phyloP scores from a whole-genome alignment of 2,888 invertebrate genomes.

The Eupithecia vulgata region DNA sequence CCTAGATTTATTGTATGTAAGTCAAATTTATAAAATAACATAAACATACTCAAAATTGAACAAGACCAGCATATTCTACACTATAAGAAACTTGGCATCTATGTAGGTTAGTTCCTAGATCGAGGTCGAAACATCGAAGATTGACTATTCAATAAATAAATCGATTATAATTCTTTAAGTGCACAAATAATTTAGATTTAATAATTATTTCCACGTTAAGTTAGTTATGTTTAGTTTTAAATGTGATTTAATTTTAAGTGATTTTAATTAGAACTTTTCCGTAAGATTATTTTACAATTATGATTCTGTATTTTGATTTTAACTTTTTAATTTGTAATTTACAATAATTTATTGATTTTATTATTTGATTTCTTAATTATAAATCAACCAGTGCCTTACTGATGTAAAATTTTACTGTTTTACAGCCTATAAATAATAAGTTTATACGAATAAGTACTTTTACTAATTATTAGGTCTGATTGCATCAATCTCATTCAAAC shows the following conservation, averaged over 20 bases:
- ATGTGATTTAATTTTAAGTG: constrained; percentile 52
- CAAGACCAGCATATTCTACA: constrained; percentile 10
- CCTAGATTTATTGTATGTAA: not conserved
- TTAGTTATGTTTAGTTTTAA: constrained; percentile 48
- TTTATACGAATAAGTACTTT: not conserved
- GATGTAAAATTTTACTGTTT: constrained; percentile 7
- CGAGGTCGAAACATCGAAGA: constrained; percentile 10
- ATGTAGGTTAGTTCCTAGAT: too few species aligned
- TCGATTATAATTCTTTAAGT: constrained; percentile 27
- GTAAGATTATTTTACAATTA: constrained; percentile 40
- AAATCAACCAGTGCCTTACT: constrained; percentile 26
- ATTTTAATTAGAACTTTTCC: constrained; percentile 40
- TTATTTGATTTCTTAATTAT: constrained; percentile 9
- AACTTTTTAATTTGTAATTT: constrained; percentile 8
- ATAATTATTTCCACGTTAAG: constrained; percentile 48
- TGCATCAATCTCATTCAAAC: not conserved
- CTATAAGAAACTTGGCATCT: not conserved
- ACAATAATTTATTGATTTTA: not conserved
- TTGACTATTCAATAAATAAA: constrained; percentile 30
- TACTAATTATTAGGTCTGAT: not conserved
- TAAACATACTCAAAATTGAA: not conserved
- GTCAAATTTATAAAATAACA: not conserved
- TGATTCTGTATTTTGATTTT: constrained; percentile 30
- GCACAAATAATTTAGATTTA: constrained; percentile 50
- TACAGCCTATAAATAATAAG: not conserved